Base-by-base conservation (phyloP, 1,140 invertebrate genomes). In the Formica selysi region DNA sequence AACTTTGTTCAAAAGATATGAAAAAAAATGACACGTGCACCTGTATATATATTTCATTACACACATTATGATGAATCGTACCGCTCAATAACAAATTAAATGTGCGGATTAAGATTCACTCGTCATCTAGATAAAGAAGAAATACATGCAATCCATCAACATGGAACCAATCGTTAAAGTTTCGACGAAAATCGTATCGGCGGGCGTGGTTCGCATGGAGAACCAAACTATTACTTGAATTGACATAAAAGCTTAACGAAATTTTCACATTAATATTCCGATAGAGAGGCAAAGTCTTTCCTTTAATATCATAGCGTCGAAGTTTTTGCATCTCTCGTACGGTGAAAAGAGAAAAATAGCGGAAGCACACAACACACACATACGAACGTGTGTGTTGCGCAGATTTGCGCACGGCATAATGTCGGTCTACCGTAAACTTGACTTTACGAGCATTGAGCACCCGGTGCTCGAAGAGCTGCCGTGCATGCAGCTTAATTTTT, bases 401-500 rank as follows among this genome's bases (percentile, higher is more conserved):
- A 90, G 90, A 92, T 85, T 89, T 85, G 54, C 79, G 79, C 78
- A 91, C 90, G 90, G 88, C 62, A 13, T 86, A 91, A 86, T 93
- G 87, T 90, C 91, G 86, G 91, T 92, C 92, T 92, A 93, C 90
- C 92, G 93, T 93, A 93, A 93, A 93, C 91, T 92, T 89, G 88
- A 90, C 87, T 93, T 92, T 93, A 92, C 91, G 92, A 92, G 88
- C 87, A 74, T 76, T 59, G 76, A 38, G 38, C 59, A 51, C 38
- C 71, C 11, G 26, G 48, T 32, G 54, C 71, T 3, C 68, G 54
- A 41, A 19, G 13, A 38, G n/a, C n/a, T 29, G 48, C 61, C 36
- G 11, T 57, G 29, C 73, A 38, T 41, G 78, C n/a, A 26, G 86
- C 68, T 92, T 87, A 87, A 70, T 92, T 91, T 92, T 92, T 89